Conservation (phyloP, 2,888 invertebrate genomes). For the Himalopsyche japonica region DNA sequence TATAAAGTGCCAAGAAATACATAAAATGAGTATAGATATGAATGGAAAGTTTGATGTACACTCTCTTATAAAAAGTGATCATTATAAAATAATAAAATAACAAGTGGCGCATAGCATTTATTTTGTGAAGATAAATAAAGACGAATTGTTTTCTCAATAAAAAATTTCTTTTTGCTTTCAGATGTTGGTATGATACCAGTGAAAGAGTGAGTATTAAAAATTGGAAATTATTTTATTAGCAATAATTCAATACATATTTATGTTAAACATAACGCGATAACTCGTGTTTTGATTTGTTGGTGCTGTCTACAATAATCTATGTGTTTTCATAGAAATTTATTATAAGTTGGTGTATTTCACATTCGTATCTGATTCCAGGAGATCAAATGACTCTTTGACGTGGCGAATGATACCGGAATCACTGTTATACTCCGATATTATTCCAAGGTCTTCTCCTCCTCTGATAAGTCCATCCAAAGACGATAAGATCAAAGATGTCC, state of each 20-base stretch:
- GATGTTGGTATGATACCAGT: constrained; percentile 93
- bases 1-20: too few species aligned
- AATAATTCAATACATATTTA: too few species aligned
- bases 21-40: too few species aligned
- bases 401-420: constrained; percentile 77
- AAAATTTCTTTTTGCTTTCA: constrained; percentile 58
- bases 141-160: background rate
- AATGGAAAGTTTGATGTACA: too few species aligned
- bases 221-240: background rate
- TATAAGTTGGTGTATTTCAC: background rate
- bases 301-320: background rate
- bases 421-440: constrained; percentile 48
- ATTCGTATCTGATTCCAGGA: constrained; percentile 54
- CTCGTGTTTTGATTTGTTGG: constrained; percentile 5
- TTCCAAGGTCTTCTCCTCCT: constrained; percentile 60
- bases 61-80: too few species aligned
- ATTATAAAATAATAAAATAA: too few species aligned
- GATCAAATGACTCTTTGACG: constrained; percentile 74
- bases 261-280: too few species aligned
- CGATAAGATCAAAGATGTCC: constrained; percentile 66
- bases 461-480: constrained; percentile 57
- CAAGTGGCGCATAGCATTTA: too few species aligned
- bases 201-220: constrained; percentile 81
- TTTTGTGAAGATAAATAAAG: too few species aligned
- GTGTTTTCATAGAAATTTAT: background rate